Conservation (phyloP, 2,888 invertebrate genomes). For the Drosophila villosipedis region DNA sequence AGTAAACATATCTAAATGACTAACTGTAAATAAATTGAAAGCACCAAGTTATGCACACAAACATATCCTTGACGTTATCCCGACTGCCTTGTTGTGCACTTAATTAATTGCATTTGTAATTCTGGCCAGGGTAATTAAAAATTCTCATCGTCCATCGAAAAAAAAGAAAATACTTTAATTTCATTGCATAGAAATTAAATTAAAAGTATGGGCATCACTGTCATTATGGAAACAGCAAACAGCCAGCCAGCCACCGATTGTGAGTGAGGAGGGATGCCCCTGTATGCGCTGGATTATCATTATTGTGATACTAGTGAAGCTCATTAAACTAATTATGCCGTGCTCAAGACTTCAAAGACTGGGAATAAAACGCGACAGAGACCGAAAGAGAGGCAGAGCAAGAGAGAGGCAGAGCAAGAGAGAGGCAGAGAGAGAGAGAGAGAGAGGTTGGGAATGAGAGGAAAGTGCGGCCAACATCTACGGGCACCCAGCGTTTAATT, state of each 20-base stretch:
- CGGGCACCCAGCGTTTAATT: conserved; percentile 80
- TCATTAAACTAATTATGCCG: conserved; percentile 80
- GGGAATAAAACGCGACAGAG: conserved; percentile 10
- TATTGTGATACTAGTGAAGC: conserved; percentile 69
- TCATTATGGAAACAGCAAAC: conserved; percentile 27
- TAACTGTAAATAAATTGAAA: conserved; percentile 73
- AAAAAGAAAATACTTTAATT: conserved; percentile 35
- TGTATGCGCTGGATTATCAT: conserved; percentile 45
- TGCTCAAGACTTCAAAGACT: conserved; percentile 69
- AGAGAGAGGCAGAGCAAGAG: conserved; percentile 4
- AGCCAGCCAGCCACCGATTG: not conserved
- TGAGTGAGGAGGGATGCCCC: conserved; percentile 7
- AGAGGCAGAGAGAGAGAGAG: conserved; percentile 11
- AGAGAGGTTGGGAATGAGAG: not conserved
- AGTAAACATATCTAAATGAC: conserved; percentile 70
- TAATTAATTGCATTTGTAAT: conserved; percentile 71
- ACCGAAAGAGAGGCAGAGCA: conserved; percentile 5
- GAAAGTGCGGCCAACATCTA: conserved; percentile 46
- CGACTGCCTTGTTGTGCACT: conserved; percentile 50
- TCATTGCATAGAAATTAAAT: conserved; percentile 30
- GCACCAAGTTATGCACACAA: conserved; percentile 25
- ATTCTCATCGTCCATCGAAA: conserved; percentile 10
- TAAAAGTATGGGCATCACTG: conserved; percentile 21
- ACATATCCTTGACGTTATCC: conserved; percentile 44
- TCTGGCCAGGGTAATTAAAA: conserved; percentile 55